These are phyloP conservation scores for Rhipidura dahli DNA, from an alignment of 2,113 vertebrate genomes.

Conservation along the genomic window DNA sequence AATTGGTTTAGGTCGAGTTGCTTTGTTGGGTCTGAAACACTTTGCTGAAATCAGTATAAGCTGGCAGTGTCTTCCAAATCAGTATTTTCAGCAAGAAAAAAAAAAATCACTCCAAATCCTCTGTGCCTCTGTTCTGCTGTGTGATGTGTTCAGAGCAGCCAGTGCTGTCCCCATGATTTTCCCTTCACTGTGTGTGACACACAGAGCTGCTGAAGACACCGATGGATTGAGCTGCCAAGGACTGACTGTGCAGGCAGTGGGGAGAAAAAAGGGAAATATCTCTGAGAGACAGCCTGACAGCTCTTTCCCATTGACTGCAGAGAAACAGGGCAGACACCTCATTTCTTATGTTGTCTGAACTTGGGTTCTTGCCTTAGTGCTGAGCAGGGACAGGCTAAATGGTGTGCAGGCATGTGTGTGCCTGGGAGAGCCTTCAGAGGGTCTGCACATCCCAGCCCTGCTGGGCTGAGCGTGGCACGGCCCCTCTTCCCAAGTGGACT, in stretches of 20 bases:
- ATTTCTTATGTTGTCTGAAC: constrained; percentile 20
- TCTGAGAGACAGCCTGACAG: neutral
- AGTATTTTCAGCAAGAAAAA: neutral
- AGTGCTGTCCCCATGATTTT: neutral
- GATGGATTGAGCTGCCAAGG: neutral
- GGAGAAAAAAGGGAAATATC: neutral
- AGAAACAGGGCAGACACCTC: neutral
- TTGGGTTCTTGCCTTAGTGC: neutral
- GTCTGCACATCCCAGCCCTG: neutral
- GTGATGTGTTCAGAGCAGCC: neutral
- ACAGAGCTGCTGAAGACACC: neutral
- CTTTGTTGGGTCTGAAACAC: neutral
- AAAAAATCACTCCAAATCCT: neutral
- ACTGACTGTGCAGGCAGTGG: neutral
- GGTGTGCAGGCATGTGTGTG: neutral
- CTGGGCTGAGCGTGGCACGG: accelerated
- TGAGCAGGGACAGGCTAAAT: neutral
- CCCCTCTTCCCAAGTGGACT: neutral
- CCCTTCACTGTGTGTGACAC: neutral
- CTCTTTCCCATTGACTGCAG: neutral
- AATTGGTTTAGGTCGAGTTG: neutral
- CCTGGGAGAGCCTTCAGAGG: neutral
- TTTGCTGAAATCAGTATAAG: neutral
- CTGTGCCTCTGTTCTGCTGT: neutral
- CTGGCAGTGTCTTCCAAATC: neutral